A percentile compares a stretch with the other conserved stretches of the same genome.
These are phyloP conservation scores for Sternotherus odoratus DNA, from an alignment of 2,797 vertebrate genomes.

Conservation along the genomic window DNA sequence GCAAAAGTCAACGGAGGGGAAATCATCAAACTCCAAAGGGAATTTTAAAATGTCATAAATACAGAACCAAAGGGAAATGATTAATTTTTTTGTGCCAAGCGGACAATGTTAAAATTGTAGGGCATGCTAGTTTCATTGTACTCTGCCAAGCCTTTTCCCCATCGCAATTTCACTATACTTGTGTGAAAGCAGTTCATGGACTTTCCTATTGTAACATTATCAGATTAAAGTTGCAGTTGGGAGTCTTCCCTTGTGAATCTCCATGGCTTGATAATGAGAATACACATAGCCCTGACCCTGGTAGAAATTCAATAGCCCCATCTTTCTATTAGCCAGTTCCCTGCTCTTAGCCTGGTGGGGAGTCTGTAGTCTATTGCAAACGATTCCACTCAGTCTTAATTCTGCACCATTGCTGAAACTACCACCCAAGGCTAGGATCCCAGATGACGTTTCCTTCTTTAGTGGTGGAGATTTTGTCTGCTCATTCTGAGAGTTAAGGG, in stretches of 20 bases:
- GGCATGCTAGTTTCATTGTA: background rate
- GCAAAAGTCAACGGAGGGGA: background rate
- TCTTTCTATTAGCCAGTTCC: background rate
- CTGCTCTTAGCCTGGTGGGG: background rate
- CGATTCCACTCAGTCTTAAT: background rate
- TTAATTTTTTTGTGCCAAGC: background rate
- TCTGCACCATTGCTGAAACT: background rate
- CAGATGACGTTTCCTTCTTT: background rate
- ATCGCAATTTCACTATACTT: background rate
- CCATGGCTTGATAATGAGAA: background rate
- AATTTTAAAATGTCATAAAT: background rate
- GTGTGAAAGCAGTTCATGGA: background rate
- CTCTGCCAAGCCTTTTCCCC: background rate
- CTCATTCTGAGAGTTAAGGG: background rate
- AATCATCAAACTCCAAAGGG: background rate
- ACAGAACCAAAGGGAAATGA: background rate
- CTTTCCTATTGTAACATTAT: background rate
- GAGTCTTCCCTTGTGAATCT: background rate
- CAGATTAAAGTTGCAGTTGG: background rate
- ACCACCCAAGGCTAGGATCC: accelerated
- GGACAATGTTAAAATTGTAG: background rate
- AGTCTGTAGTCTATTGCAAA: background rate
- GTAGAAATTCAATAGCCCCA: background rate
- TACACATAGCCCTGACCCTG: background rate
- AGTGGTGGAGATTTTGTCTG: background rate